Evolutionary conservation across 2,113 vertebrate genomes (phyloP), one percentile per base, ranked within the genome.

Genomic region (Catagonus wagneri): DNA sequence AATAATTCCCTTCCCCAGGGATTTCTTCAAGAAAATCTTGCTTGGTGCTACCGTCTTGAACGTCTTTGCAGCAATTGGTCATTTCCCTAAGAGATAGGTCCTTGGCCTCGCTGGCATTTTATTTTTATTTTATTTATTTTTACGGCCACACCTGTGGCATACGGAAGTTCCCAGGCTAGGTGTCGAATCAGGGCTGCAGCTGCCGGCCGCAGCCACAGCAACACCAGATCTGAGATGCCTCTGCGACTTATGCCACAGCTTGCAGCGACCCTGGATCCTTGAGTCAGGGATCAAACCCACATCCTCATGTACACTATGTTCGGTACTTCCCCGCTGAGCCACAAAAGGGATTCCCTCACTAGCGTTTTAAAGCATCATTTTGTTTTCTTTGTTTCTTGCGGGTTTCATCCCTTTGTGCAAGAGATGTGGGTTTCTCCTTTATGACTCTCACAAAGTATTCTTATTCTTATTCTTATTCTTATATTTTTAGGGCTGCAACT

Each of bases 51-150:
- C 17, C 0, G 4, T 27, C 29, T 93, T 39, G 23, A 32, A 19
- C 7, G 2, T 63, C 52, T 52, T 80, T 23, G 54, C 16, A 56
- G 39, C 66, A 25, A 36, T 36, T 13, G 56, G 19, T 65, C 10
- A 54, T 52, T 52, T 36, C 27, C 75, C 56, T 39, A n/a, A 44
- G 66, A 36, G 78, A 54, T 1, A 44, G 27, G 27, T 44, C 44
- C 44, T 23, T 10, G 27, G 11, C 3, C n/a, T 65, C 6, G 0
- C 0, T 9, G 39, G 65, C 11, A 52, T 8, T 44, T 72, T 58
- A 39, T 72, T 72, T 71, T 27, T 74, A 39, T 72, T 72, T 44
- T 44, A 44, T 44, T 44, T 44, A 4, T 44, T 44, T 44, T 44
- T 44, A 44, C 8, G 44, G 44, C 44, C 44, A 44, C 44, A 44